Conservation (phyloP, 2,113 vertebrate species). For the Hepsetus odoe region DNA sequence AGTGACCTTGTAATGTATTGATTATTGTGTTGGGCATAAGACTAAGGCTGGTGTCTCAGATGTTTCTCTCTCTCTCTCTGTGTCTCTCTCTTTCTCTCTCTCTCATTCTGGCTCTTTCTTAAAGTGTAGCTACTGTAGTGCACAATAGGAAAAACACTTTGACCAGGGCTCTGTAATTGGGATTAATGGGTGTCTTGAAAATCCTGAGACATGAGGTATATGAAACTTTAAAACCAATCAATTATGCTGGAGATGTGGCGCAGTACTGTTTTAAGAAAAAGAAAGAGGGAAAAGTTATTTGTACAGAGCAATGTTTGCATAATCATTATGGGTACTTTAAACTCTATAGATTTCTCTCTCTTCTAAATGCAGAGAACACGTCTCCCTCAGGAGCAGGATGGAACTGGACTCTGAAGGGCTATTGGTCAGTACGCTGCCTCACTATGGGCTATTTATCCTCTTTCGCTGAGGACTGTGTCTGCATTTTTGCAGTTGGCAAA, state of each 20-base stretch:
- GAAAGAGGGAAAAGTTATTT: neutral
- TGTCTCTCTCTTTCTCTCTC: constrained; percentile 20
- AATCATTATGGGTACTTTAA: neutral
- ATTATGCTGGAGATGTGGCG: neutral
- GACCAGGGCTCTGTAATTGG: constrained; percentile 18
- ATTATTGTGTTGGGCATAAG: neutral
- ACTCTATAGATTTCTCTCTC: neutral
- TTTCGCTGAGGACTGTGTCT: neutral
- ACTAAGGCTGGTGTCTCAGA: constrained; percentile 14
- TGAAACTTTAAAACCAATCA: neutral
- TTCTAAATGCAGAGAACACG: neutral
- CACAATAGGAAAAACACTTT: constrained; percentile 10
- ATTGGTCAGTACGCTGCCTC: neutral
- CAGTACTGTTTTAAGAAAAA: neutral
- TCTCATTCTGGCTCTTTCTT: constrained; percentile 6
- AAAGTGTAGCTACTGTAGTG: neutral
- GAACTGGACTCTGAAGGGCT: neutral
- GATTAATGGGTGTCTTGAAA: constrained; percentile 10
- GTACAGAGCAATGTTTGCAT: neutral
- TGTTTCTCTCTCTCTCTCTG: too few species aligned
- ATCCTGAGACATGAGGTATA: constrained; percentile 18
- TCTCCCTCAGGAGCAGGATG: neutral
- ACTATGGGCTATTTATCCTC: constrained; percentile 19
- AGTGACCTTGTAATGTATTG: neutral
- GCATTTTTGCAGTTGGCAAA: neutral